A percentile compares a stretch with the other conserved stretches of the same genome.
Evolutionary conservation across 2,797 vertebrate species (phyloP).

Genomic region (Hafferia zeledoni): DNA sequence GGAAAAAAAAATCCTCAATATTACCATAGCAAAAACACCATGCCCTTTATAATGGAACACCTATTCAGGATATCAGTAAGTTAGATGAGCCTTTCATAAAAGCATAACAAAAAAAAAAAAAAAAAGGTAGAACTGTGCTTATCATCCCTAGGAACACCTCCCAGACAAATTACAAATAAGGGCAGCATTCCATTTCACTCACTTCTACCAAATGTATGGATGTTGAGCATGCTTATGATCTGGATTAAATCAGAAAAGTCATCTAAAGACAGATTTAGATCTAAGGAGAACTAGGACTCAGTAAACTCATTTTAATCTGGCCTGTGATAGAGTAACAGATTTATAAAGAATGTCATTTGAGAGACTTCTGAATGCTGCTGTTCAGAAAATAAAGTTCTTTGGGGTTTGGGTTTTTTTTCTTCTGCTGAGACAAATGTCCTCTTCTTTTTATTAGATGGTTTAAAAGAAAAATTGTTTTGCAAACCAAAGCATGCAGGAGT

Average conservation of each 20-base stretch:
- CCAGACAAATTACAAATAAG: constrained; percentile 14
- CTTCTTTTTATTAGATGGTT: not conserved
- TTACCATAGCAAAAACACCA: constrained; percentile 15
- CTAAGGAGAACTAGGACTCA: not conserved
- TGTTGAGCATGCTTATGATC: not conserved
- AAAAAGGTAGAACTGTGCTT: not conserved
- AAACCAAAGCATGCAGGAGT: not conserved
- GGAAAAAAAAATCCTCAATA: not conserved
- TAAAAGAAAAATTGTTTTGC: not conserved
- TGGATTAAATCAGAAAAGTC: constrained; percentile 54
- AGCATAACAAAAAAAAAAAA: not conserved
- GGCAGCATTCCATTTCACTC: constrained; percentile 18
- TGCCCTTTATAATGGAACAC: constrained; percentile 63
- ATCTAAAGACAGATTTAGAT: constrained; percentile 18
- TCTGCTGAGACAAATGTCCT: not conserved
- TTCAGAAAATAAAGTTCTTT: not conserved
- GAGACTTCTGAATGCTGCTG: not conserved
- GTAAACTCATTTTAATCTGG: constrained; percentile 24
- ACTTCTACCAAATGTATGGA: constrained; percentile 10
- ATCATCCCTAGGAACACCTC: constrained; percentile 35
- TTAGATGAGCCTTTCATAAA: constrained; percentile 45
- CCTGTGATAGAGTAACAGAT: not conserved
- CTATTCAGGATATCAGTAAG: constrained; percentile 43
- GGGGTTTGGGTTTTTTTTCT: not conserved
- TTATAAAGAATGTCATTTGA: not conserved